Percentiles rank a stretch among this genome's conserved stretches.
Evolutionary conservation across 2,113 vertebrate genomes (phyloP).

Genomic region (Trinectes maculatus): DNA sequence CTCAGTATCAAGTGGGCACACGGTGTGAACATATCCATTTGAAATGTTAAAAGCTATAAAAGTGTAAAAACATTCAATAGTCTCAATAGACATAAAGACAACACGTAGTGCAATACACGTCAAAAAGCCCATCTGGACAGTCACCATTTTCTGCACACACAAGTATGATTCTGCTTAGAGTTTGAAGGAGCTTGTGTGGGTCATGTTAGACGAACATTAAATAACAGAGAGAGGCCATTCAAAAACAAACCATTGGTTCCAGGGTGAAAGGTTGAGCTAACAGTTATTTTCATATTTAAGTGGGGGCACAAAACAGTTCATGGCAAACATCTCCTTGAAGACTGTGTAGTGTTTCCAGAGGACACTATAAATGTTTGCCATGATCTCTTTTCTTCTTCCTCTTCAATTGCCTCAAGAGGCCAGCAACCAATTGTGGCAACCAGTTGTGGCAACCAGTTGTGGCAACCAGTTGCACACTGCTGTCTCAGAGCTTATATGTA

Average conservation of each 20-base stretch:
- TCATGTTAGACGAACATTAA: neutral
- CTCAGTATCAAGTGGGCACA: slow-evolving; percentile 15
- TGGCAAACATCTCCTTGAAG: slow-evolving; percentile 37
- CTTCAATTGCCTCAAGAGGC: slow-evolving; percentile 16
- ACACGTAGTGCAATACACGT: slow-evolving; percentile 46
- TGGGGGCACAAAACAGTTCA: slow-evolving; percentile 26
- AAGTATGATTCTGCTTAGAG: slow-evolving; percentile 29
- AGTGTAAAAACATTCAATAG: slow-evolving; percentile 34
- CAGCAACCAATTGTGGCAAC: slow-evolving; percentile 14
- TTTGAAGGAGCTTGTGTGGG: slow-evolving; percentile 10
- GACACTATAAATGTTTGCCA: slow-evolving; percentile 53
- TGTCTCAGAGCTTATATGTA: slow-evolving; percentile 60
- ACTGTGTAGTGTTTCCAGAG: slow-evolving; percentile 65
- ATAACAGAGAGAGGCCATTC: neutral
- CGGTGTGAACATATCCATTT: slow-evolving; percentile 8
- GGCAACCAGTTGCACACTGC: neutral
- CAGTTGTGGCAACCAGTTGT: slow-evolving; percentile 8
- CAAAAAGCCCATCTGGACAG: slow-evolving; percentile 9
- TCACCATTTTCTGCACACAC: slow-evolving; percentile 10
- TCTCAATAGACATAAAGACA: slow-evolving; percentile 6
- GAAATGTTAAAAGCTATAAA: slow-evolving; percentile 29
- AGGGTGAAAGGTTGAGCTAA: neutral
- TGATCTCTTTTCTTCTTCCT: slow-evolving; percentile 30
- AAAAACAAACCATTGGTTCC: neutral
- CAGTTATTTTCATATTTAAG: slow-evolving; percentile 14